A percentile compares a stretch with the other conserved stretches of the same genome.
Evolutionary conservation across 1,140 invertebrate species (phyloP).

Genomic region (Drosophila yakuba): DNA sequence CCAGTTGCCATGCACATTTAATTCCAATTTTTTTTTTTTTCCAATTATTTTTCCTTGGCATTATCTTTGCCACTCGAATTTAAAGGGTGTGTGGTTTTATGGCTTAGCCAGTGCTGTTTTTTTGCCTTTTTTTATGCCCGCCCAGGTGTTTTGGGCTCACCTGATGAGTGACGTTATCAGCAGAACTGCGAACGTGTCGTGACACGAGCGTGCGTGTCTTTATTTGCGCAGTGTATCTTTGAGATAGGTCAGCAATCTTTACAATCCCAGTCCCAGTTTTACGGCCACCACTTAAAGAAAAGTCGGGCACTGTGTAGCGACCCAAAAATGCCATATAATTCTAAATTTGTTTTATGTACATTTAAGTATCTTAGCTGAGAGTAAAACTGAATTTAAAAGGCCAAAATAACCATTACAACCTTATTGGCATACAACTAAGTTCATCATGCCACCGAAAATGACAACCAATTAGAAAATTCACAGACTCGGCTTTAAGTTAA

Average conservation of each 20-base stretch:
- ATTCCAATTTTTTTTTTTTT: neutral
- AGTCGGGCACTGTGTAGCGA: too few species aligned
- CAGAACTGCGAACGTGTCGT: constrained; percentile 29
- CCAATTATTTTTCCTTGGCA: constrained; percentile 12
- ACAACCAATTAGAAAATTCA: too few species aligned
- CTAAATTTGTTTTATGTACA: too few species aligned
- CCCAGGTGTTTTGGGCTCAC: constrained; percentile 34
- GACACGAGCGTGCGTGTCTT: constrained; percentile 3
- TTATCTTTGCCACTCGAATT: constrained; percentile 16
- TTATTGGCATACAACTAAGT: too few species aligned
- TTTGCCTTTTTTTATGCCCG: neutral
- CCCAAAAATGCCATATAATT: too few species aligned
- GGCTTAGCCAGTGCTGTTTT: constrained; percentile 5
- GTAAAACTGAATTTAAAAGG: too few species aligned
- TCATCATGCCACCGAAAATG: too few species aligned
- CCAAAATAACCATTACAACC: too few species aligned
- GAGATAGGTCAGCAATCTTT: constrained; percentile 20
- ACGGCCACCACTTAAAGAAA: too few species aligned
- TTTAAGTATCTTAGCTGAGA: too few species aligned
- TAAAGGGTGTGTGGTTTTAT: constrained; percentile 30
- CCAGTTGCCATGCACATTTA: constrained; percentile 11
- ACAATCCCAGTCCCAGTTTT: neutral
- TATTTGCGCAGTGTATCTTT: neutral
- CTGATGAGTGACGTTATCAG: constrained; percentile 43
- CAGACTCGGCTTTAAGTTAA: too few species aligned